Evolutionary conservation across 2,888 invertebrate genomes (phyloP), one percentile per base, ranked within the genome.

Genomic region (Nipponacmea schrenckii): DNA sequence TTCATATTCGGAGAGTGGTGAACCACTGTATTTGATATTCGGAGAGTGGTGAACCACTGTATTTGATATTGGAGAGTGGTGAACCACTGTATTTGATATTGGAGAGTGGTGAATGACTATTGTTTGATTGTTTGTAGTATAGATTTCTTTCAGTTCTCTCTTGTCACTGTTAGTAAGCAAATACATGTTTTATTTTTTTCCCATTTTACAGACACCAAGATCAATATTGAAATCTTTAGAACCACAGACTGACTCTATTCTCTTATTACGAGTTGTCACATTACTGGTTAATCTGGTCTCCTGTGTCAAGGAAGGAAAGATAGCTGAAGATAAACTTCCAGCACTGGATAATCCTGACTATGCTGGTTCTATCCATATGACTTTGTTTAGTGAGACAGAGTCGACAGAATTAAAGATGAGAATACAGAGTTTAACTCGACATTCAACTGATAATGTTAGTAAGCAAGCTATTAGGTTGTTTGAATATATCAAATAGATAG

Each of bases 291-390:
- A 91, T 79, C 83, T 92, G 17, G 87, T 90, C 17, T 83, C 86
- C 63, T 88, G 89, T 12, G 89, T 89, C 27, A 85, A 87, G 24
- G 86, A 89, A 67, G 81, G 88, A 63, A 82, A 90, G 66, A 88
- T 91, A 68, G 90, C 90, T 8, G 86, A 88, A 14, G 84, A 88
- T 44, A 89, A 90, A 76, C 86, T 91, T 15, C 91, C 91, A 20
- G 84, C 89, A 0, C 90, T 89, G 76, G 90, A 90, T 74, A 91
- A 91, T 80, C 91, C 91, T 10, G 89, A 91, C 20, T 90, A 91
- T 8, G 91, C 91, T 5, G 91, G 91, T 77, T 91, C 91, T 39
- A 89, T 91, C 89, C 91, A 88, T 76, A 79, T 82, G 2, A 84
- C 83, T 1, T 69, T 88, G 17, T 82, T 82, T 71, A 84, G 86